Evolutionary conservation across 2,888 invertebrate genomes (phyloP).

Genomic region (Apoda limacodes): DNA sequence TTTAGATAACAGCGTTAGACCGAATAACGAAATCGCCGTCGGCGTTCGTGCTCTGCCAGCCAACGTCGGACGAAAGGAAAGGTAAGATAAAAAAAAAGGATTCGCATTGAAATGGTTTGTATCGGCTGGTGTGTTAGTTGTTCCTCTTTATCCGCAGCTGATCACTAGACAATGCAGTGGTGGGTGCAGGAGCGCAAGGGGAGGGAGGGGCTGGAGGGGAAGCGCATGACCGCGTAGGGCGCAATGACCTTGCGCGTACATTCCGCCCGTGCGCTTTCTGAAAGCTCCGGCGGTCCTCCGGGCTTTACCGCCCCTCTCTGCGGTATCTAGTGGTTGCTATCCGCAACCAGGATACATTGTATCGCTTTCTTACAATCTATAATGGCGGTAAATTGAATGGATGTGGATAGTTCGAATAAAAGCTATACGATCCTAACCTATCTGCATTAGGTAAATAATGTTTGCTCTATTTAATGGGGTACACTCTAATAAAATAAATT

Average conservation of each 20-base stretch:
- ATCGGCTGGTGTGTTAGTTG: constrained; percentile 47
- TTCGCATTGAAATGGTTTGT: constrained; percentile 61
- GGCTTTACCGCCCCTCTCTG: constrained; percentile 27
- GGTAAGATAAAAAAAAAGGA: constrained; percentile 50
- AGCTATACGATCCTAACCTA: no score
- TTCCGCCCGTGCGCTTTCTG: constrained; percentile 49
- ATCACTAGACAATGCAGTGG: constrained; percentile 61
- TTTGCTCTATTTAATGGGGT: no score
- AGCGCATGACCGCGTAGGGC: constrained; percentile 68
- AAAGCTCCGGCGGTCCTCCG: constrained; percentile 49
- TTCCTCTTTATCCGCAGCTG: constrained; percentile 61
- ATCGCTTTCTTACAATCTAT: constrained; percentile 7
- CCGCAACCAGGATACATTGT: background rate
- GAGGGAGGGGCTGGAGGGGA: constrained; percentile 33
- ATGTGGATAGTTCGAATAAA: no score
- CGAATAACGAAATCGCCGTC: constrained; percentile 42
- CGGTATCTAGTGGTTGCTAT: constrained; percentile 21
- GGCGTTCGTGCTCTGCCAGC: constrained; percentile 42
- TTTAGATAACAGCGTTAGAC: constrained; percentile 57
- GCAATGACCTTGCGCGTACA: constrained; percentile 68
- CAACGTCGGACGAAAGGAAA: constrained; percentile 26
- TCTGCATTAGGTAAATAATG: no score
- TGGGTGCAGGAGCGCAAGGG: constrained; percentile 24
- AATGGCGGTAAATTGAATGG: background rate
- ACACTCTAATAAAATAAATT: no score